Evolutionary conservation across 2,797 vertebrate genomes (phyloP).

Genomic region (Microcaecilia unicolor): DNA sequence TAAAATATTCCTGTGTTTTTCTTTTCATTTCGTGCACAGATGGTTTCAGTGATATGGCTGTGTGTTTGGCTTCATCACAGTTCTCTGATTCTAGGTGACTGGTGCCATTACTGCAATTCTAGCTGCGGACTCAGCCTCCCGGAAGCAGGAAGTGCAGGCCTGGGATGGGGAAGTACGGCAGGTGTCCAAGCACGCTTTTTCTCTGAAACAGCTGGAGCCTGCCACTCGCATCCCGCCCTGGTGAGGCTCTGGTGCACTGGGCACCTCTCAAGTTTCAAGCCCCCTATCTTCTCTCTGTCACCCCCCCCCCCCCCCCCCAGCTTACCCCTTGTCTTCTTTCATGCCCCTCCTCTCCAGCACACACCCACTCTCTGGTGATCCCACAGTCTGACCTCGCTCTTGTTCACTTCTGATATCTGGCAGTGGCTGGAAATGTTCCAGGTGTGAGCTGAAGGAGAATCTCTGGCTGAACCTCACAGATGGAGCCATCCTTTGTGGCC

Average conservation of each 20-base stretch:
- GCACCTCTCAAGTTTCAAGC: neutral
- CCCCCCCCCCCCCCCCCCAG: too few relatives aligned
- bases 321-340: too few relatives aligned
- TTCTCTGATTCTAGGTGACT: conserved; percentile 66
- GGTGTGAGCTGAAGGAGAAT: conserved; percentile 93
- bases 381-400: too few relatives aligned
- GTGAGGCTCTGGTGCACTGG: conserved; percentile 66
- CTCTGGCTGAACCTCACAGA: conserved; percentile 96
- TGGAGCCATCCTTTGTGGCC: conserved; percentile 86
- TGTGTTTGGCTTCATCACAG: conserved; percentile 4
- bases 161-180: conserved; percentile 96
- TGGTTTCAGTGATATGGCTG: too few relatives aligned
- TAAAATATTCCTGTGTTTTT: neutral
- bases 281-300: neutral
- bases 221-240: conserved; percentile 90
- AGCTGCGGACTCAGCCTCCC: conserved; percentile 89
- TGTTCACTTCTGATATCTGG: neutral
- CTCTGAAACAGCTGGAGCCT: conserved; percentile 88
- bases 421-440: conserved; percentile 93
- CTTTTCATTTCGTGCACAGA: too few relatives aligned
- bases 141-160: conserved; percentile 87
- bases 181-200: conserved; percentile 82
- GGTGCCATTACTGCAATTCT: conserved; percentile 82
- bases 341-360: neutral
- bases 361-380: neutral